Base-by-base conservation (phyloP, 2,888 invertebrate genomes). In the Diaperis boleti region DNA sequence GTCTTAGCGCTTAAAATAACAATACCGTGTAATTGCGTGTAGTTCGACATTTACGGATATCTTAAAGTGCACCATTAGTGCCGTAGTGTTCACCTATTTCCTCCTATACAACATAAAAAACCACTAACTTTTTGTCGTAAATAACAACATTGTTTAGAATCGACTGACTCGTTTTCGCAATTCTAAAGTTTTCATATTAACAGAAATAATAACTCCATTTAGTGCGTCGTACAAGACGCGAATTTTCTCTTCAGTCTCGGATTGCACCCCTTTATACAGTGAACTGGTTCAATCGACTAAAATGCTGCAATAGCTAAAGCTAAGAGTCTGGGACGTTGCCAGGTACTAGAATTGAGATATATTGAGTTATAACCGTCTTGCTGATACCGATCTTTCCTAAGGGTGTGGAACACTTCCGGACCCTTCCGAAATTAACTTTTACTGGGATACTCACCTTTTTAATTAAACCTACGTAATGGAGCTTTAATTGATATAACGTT, bases 331-430 rank as follows among this genome's bases (percentile, higher is more conserved):
- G 63, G 63, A 41, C 52, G 59, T 59, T 63, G 63, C 63, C 63
- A 63, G 59, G 59, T 45, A 59, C 59, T 59, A 29, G 59, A 63
- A 59, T 54, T 44, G 54, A 63, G 52, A 63, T 63, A 64, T 61
- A 64, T 64, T 57, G 61, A 57, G 45, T 64, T 64, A 64, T 64
- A 50, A 63, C 55, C 56, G 47, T 56, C 61, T 56, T 64, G 61
- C 64, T 64, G 64, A 61, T 61, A 62, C 22, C 50, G 50, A 52
- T 37, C 57, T 47, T 62, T 57, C 45, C 47, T 59, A 50, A 57
- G 37, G 47, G 44, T 44, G 18, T 44, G 42, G 55, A 44, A 33
- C 52, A 52, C 52, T 60, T 50, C 35, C 18, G 39, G 20, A 56
- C 31, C 22, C 57, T 57, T 44, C 44, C 37, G 31, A 62, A 62